Conservation (phyloP, 2,888 invertebrate genomes). For the Tortrix viridana region DNA sequence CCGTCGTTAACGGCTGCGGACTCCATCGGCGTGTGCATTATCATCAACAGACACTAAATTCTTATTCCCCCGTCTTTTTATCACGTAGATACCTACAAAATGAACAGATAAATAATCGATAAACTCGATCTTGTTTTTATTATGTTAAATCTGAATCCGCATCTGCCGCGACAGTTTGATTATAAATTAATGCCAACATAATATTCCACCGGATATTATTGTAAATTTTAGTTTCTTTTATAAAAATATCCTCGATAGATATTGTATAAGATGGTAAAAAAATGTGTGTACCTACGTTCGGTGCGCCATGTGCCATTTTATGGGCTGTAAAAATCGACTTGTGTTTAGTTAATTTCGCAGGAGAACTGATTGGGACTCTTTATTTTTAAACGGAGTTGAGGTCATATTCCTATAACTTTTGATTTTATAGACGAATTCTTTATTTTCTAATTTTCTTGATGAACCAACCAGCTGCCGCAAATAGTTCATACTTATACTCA, state of each 20-base stretch:
- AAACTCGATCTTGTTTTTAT: constrained; percentile 48
- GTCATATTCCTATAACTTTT: constrained; percentile 50
- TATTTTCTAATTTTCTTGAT: constrained; percentile 1
- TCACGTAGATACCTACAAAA: constrained; percentile 39
- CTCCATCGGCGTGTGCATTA: constrained; percentile 23
- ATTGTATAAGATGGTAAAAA: constrained; percentile 48
- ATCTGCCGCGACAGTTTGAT: constrained; percentile 69
- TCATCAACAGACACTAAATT: constrained; percentile 24
- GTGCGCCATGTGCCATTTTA: constrained; percentile 65
- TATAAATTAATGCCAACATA: constrained; percentile 63
- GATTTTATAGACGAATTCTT: constrained; percentile 18
- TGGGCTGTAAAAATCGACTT: constrained; percentile 76
- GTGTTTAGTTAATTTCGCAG: constrained; percentile 57
- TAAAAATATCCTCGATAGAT: constrained; percentile 51
- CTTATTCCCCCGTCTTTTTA: constrained; percentile 21
- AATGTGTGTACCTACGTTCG: constrained; percentile 52
- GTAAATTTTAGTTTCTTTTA: constrained; percentile 62
- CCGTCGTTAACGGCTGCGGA: constrained; percentile 49
- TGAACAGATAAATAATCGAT: constrained; percentile 38
- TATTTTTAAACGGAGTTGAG: constrained; percentile 67
- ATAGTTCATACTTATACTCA: too few species aligned
- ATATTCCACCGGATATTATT: constrained; percentile 74
- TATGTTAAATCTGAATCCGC: constrained; percentile 60
- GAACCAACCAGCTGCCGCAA: neutral
- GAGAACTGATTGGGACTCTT: constrained; percentile 56